These are phyloP conservation scores for Pangasius larnaudii DNA, from an alignment of 2,797 vertebrate species.

Conservation along the genomic window DNA sequence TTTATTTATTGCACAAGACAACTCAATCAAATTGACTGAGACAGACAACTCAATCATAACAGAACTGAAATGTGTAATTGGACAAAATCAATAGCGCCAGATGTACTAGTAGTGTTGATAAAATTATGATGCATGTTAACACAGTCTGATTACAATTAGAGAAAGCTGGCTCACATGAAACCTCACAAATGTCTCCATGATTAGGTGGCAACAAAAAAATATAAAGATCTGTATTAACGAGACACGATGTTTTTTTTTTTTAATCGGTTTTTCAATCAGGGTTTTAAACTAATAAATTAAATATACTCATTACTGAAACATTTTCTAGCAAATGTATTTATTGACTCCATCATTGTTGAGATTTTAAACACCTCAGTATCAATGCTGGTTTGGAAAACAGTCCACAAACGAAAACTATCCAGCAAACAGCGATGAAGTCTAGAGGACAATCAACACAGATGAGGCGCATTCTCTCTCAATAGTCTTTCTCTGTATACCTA, in stretches of 20 bases:
- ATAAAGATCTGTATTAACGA: neutral
- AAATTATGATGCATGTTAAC: neutral
- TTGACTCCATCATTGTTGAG: neutral
- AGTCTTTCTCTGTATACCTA: neutral
- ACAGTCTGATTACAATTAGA: neutral
- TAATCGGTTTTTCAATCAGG: neutral
- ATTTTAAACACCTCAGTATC: neutral
- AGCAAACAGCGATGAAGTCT: neutral
- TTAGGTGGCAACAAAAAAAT: neutral
- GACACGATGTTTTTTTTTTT: neutral
- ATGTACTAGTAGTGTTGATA: neutral
- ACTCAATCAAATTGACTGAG: conserved; percentile 1
- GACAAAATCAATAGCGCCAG: neutral
- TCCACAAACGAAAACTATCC: neutral
- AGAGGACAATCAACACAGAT: neutral
- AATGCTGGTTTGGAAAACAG: neutral
- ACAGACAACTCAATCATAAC: conserved; percentile 10
- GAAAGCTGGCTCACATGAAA: neutral
- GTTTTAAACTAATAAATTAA: neutral
- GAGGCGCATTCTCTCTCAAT: neutral
- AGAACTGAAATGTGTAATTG: neutral
- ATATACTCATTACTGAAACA: neutral
- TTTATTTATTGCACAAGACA: neutral
- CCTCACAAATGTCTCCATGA: neutral
- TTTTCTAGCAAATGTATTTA: neutral